Conservation (phyloP, 2,113 vertebrate species). For the Platichthys flesus region DNA sequence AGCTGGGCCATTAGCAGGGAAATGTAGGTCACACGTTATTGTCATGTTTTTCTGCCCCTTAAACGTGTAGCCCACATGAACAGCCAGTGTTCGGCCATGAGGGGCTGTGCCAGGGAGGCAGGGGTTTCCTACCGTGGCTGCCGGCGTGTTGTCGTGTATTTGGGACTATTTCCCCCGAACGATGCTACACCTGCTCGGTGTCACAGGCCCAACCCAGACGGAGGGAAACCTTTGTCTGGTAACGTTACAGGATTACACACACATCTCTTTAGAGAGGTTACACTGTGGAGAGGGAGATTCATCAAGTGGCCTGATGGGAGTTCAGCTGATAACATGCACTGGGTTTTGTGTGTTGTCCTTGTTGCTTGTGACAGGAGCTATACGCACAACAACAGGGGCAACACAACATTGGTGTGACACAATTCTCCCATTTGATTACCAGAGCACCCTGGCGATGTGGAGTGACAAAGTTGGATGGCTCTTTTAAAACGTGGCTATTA, state of each 20-base stretch:
- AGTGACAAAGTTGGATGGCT: neutral
- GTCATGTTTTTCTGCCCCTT: neutral
- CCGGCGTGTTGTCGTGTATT: conserved; percentile 1
- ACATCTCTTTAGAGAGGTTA: conserved; percentile 30
- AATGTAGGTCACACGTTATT: conserved; percentile 60
- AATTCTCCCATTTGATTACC: neutral
- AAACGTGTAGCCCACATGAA: neutral
- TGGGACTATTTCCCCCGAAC: neutral
- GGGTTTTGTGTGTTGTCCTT: neutral
- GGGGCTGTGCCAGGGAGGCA: conserved; percentile 4
- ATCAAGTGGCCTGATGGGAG: conserved; percentile 27
- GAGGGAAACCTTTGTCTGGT: conserved; percentile 67
- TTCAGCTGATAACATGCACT: neutral
- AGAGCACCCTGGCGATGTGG: too few species aligned
- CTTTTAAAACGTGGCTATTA: neutral
- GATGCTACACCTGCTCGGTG: conserved; percentile 61
- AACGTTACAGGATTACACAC: conserved; percentile 61
- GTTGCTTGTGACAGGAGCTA: neutral
- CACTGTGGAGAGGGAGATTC: conserved; percentile 25
- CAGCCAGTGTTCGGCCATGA: neutral
- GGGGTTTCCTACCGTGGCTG: too few species aligned
- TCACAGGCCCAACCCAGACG: conserved; percentile 47
- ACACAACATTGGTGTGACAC: neutral
- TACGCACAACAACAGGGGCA: neutral
- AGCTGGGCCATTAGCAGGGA: conserved; percentile 36